Conservation (phyloP, 1,140 invertebrate genomes). For the Monomorium pharaonis region DNA sequence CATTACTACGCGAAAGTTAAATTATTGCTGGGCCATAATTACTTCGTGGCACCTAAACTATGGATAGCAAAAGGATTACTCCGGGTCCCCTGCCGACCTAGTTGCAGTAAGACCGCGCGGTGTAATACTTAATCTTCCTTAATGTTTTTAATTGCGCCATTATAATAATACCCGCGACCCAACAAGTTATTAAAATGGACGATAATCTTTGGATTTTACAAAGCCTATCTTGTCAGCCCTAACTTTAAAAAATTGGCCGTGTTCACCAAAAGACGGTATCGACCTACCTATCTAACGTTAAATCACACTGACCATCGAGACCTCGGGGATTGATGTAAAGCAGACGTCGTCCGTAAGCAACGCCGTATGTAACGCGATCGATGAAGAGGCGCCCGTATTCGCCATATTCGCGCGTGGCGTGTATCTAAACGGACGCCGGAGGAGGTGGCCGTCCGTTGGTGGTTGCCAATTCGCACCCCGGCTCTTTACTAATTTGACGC, state of each 20-base stretch:
- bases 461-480: constrained; percentile 61
- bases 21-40: constrained; percentile 55
- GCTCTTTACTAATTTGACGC: constrained; percentile 69
- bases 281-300: no score
- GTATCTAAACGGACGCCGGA: constrained; percentile 30
- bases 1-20: constrained; percentile 55
- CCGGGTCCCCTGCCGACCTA: constrained; percentile 13
- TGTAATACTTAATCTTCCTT: constrained; percentile 44
- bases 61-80: constrained; percentile 57
- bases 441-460: not conserved
- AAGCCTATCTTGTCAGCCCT: not conserved
- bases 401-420: not conserved
- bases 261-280: not conserved
- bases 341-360: not conserved
- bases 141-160: constrained; percentile 33
- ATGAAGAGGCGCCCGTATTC: constrained; percentile 23
- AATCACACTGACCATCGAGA: not conserved
- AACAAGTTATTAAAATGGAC: not conserved
- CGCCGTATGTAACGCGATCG: constrained; percentile 38
- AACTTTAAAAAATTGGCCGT: not conserved
- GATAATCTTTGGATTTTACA: not conserved
- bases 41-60: constrained; percentile 52
- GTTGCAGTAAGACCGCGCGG: not conserved
- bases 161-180: constrained; percentile 14
- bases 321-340: not conserved